Base-by-base conservation (phyloP, 2,113 vertebrate species). In the Bolborhynchus lineola region DNA sequence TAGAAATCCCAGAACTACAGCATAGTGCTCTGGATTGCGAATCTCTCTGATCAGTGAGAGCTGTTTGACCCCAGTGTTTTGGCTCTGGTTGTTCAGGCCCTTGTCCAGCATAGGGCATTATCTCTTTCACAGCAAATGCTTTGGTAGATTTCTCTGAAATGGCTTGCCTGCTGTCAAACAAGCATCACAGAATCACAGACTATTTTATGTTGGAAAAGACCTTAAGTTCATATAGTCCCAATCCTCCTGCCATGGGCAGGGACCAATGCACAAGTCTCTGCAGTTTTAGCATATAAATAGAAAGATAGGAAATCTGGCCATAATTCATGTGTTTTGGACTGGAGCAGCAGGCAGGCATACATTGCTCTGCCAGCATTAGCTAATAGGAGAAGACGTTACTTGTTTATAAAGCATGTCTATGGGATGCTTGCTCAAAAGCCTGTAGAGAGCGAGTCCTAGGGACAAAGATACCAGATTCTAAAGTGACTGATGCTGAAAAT, bases 121-220 rank as follows among this genome's bases (percentile, higher is more conserved):
- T 23, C 24, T n/a, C 44, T 82, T 92, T 80, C 59, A 59, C 33
- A 59, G 42, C 33, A 82, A 62, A 55, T 31, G 31, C 57, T 72
- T 76, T 0, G 0, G 21, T 37, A 67, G 25, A 19, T 37, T 92
- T 92, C 84, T 82, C 24, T 0, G 1, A 84, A 47, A 71, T 0
- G 4, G 33, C 24, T 91, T 0, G 0, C 0, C 0, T 76, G 63
- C 70, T 91, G 81, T 80, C 68, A 85, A 74, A 69, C 44, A 69
- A 79, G 14, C 33, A 16, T 65, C 1, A 59, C 4, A 59, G 57
- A 35, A 24, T 59, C 57, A 35, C 15, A 59, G 57, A 10, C 13
- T 59, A 13, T 23, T 59, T 59, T 59, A 24, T 24, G 13, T 59
- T 59, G 21, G 57, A 59, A 59, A 24, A 33, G 13, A 24, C 33